Conservation (phyloP, 2,797 vertebrate genomes). For the Craterocephalus amniculus region DNA sequence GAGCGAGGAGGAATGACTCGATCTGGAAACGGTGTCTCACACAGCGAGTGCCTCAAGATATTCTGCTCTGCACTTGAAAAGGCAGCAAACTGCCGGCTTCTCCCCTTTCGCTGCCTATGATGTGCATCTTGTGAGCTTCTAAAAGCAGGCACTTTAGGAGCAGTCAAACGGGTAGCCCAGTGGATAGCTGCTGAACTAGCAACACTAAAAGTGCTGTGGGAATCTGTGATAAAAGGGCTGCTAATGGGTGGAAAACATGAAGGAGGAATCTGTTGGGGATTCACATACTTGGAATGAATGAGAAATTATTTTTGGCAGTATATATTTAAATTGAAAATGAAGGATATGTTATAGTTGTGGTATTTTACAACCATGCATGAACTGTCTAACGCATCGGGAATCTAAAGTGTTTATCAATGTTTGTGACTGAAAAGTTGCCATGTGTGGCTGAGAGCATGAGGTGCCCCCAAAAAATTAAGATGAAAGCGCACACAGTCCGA, state of each 20-base stretch:
- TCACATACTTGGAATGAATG: constrained; percentile 56
- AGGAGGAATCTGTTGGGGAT: constrained; percentile 43
- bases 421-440: not conserved
- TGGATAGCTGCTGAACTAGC: constrained; percentile 49
- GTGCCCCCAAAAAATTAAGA: too few relatives aligned
- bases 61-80: constrained; percentile 60
- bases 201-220: constrained; percentile 55
- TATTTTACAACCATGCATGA: not conserved
- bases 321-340: not conserved
- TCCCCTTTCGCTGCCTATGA: constrained; percentile 55
- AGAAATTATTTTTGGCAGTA: constrained; percentile 30
- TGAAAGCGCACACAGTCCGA: not conserved
- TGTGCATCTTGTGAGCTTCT: constrained; percentile 56
- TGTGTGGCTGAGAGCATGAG: not conserved
- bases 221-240: constrained; percentile 61
- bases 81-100: constrained; percentile 46
- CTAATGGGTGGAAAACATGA: constrained; percentile 52
- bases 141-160: constrained; percentile 55
- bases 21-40: constrained; percentile 51
- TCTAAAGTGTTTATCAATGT: not conserved
- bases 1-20: constrained; percentile 36
- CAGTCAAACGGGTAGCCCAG: constrained; percentile 48
- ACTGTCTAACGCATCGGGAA: not conserved
- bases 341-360: not conserved
- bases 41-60: constrained; percentile 62